Percentiles rank a stretch among this genome's conserved stretches.
These are phyloP conservation scores for Melanerpes formicivorus DNA, from an alignment of 2,113 vertebrate species.

Conservation along the genomic window DNA sequence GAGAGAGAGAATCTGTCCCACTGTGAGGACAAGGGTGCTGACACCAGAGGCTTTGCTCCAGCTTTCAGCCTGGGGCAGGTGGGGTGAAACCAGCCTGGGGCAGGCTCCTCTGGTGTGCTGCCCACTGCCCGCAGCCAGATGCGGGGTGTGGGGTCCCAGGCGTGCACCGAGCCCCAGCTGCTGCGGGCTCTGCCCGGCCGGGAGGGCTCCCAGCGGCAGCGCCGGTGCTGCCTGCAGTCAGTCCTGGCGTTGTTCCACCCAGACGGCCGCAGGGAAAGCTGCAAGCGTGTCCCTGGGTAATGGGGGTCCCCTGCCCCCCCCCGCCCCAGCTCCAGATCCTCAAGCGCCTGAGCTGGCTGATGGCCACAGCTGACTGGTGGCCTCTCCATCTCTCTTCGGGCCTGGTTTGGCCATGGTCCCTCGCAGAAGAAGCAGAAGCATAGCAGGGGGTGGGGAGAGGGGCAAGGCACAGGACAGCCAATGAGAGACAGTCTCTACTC, in stretches of 20 bases:
- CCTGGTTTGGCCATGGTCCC: accelerated
- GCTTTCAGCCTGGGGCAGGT: neutral
- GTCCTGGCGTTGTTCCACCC: neutral
- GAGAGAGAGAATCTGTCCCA: accelerated
- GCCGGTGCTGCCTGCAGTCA: neutral
- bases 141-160: neutral
- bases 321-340: neutral
- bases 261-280: neutral
- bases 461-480: accelerated
- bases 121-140: accelerated
- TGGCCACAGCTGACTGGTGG: neutral
- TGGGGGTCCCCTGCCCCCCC: neutral
- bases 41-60: neutral
- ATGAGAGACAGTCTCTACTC: neutral
- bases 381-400: neutral
- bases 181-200: neutral
- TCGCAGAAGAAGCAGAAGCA: accelerated
- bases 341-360: neutral
- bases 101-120: neutral
- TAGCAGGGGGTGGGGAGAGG: neutral
- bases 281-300: neutral
- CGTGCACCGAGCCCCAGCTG: neutral
- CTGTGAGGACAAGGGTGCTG: neutral
- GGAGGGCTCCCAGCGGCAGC: neutral
- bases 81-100: neutral